phyloP scores from a whole-genome alignment of 2,113 vertebrate genomes.

The Phyllopteryx taeniolatus region DNA sequence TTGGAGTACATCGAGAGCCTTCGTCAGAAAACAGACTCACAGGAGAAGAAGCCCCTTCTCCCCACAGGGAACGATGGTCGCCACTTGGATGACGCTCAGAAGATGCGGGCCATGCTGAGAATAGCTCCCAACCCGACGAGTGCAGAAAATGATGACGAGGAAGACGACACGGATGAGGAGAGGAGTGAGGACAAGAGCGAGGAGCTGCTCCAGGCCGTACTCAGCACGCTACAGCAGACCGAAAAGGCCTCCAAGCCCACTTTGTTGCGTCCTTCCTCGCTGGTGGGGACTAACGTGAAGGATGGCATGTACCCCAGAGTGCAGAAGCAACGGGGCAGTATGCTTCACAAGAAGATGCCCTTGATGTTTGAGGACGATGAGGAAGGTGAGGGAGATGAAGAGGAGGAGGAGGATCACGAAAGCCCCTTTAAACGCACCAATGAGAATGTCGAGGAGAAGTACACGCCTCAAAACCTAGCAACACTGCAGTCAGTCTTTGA shows the following conservation, averaged over 20 bases:
- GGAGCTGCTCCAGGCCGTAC: conserved; percentile 82
- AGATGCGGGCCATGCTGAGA: conserved; percentile 70
- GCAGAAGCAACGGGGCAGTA: conserved; percentile 64
- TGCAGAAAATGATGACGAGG: conserved; percentile 59
- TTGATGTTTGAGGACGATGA: conserved; percentile 79
- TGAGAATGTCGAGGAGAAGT: conserved; percentile 91
- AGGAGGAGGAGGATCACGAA: conserved; percentile 53
- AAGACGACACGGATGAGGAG: conserved; percentile 49
- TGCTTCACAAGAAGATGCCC: conserved; percentile 73
- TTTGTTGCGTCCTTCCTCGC: conserved; percentile 37
- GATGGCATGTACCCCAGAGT: conserved; percentile 60
- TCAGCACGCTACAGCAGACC: conserved; percentile 82
- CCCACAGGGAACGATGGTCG: conserved; percentile 60
- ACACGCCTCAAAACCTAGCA: conserved; percentile 91
- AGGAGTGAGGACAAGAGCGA: conserved; percentile 79
- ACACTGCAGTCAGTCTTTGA: conserved; percentile 92
- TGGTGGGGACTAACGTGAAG: conserved; percentile 17
- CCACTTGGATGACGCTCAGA: conserved; percentile 46
- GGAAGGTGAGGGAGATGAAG: conserved; percentile 37
- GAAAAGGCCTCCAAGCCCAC: conserved; percentile 74
- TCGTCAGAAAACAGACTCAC: conserved; percentile 70
- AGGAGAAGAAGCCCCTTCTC: conserved; percentile 38
- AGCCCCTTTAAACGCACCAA: conserved; percentile 89
- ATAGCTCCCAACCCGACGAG: conserved; percentile 62
- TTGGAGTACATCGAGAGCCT: conserved; percentile 91